A percentile compares a stretch with the other conserved stretches of the same genome.
These are phyloP conservation scores for Hermatobates lingyangjiaoensis DNA, from an alignment of 1,140 invertebrate genomes.

Conservation along the genomic window DNA sequence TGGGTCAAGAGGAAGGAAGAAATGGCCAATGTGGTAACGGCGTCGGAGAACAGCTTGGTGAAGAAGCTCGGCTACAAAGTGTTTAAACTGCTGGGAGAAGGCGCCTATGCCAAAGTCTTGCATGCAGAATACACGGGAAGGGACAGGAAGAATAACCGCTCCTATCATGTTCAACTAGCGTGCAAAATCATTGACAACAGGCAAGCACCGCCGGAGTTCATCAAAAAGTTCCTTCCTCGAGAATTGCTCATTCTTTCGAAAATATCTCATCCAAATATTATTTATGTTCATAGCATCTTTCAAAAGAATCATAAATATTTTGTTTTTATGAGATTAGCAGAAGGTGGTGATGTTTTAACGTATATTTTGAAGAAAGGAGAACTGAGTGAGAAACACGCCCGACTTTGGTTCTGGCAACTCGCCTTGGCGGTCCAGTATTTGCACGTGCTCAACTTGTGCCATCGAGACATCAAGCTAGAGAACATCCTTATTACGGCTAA, in stretches of 20 bases:
- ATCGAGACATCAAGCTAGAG: conserved; percentile 59
- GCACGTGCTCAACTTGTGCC: conserved; percentile 49
- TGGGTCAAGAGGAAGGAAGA: too few species aligned
- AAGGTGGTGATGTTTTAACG: conserved; percentile 45
- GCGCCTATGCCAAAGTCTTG: conserved; percentile 10
- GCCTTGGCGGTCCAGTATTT: conserved; percentile 43
- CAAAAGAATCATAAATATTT: conserved; percentile 55
- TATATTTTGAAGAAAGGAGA: conserved; percentile 39
- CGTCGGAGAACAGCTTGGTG: too few species aligned
- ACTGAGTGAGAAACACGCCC: conserved; percentile 36
- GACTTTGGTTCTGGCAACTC: conserved; percentile 50
- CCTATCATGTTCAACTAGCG: too few species aligned
- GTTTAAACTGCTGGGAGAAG: conserved; percentile 7
- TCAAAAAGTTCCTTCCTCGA: conserved; percentile 76
- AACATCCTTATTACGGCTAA: conserved; percentile 50
- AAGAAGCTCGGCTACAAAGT: conserved; percentile 5
- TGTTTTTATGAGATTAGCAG: conserved; percentile 24
- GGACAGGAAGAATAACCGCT: conserved; percentile 15
- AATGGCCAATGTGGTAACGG: too few species aligned
- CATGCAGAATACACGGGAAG: background rate
- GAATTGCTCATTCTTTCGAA: conserved; percentile 76
- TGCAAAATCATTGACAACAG: conserved; percentile 81
- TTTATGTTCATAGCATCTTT: conserved; percentile 69
- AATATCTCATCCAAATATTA: conserved; percentile 73
- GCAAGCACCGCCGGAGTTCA: conserved; percentile 64